These are phyloP conservation scores for Notarius lentiginosus DNA, from an alignment of 2,113 vertebrate genomes.

Conservation along the genomic window DNA sequence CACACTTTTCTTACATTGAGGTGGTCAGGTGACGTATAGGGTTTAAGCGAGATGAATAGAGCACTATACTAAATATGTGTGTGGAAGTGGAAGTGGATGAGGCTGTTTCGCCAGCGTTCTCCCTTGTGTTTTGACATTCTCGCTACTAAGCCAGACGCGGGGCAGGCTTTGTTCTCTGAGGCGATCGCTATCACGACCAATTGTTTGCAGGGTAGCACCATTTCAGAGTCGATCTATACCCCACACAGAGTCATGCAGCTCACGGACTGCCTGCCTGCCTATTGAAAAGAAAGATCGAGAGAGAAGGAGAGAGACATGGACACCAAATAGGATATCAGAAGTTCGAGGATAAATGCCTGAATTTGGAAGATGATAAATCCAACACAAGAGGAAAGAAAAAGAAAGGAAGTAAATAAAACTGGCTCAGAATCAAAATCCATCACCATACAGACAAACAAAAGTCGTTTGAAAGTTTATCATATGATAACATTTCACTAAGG, in stretches of 20 bases:
- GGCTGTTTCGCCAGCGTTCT: slow-evolving; percentile 29
- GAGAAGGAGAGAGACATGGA: slow-evolving; percentile 16
- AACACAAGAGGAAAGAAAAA: background rate
- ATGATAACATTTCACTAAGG: background rate
- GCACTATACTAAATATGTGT: slow-evolving; percentile 8
- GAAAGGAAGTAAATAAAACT: background rate
- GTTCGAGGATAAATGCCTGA: background rate
- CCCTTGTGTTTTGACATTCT: slow-evolving; percentile 49
- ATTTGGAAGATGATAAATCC: background rate
- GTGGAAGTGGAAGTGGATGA: slow-evolving; percentile 2
- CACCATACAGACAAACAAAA: background rate
- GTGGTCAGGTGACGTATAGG: slow-evolving; percentile 3
- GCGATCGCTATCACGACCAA: slow-evolving; percentile 44
- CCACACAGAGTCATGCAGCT: background rate
- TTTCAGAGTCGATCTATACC: slow-evolving; percentile 23
- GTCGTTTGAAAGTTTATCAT: background rate
- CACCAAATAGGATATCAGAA: background rate
- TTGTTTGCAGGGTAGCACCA: slow-evolving; percentile 35
- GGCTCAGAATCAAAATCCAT: background rate
- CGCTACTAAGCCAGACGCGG: slow-evolving; percentile 21
- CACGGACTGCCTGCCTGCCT: background rate
- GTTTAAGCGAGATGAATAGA: slow-evolving; percentile 26
- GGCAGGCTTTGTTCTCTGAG: slow-evolving; percentile 42
- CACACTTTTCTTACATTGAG: background rate
- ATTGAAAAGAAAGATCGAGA: slow-evolving; percentile 16